Conservation (phyloP, 2,888 invertebrate genomes). For the Eristalis pertinax region DNA sequence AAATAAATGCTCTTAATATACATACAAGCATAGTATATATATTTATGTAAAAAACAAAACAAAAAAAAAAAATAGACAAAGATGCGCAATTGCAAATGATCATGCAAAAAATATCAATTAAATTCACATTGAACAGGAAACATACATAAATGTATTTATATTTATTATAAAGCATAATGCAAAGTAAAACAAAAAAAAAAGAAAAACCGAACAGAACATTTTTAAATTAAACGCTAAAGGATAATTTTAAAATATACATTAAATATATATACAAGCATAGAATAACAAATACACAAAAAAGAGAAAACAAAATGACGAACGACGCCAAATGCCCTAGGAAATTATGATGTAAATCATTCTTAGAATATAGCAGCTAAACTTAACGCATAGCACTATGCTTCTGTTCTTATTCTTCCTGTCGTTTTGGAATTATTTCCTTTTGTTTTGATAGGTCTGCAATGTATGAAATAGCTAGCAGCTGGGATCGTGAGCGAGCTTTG, state of each 20-base stretch:
- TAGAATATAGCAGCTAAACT: slow-evolving; percentile 14
- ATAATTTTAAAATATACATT: slow-evolving; percentile 37
- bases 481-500: background rate
- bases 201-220: slow-evolving; percentile 7
- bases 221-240: slow-evolving; percentile 41
- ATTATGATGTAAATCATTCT: slow-evolving; percentile 49
- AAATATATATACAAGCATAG: slow-evolving; percentile 23
- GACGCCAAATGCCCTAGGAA: slow-evolving; percentile 64
- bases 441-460: background rate
- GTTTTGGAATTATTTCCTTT: background rate
- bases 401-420: slow-evolving; percentile 5
- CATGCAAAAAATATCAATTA: slow-evolving; percentile 61
- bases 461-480: slow-evolving; percentile 6
- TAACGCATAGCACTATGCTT: slow-evolving; percentile 13
- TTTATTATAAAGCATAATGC: slow-evolving; percentile 56
- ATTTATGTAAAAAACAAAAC: slow-evolving; percentile 42
- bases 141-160: slow-evolving; percentile 57
- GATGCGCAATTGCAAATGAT: slow-evolving; percentile 49
- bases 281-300: slow-evolving; percentile 24
- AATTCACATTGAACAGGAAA: slow-evolving; percentile 71
- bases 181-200: slow-evolving; percentile 14
- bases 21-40: slow-evolving; percentile 33
- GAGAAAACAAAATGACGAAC: slow-evolving; percentile 39
- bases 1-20: slow-evolving; percentile 62
- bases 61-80: slow-evolving; percentile 18